Conservation (phyloP, 2,888 invertebrate species). For the Cylindroiulus punctatus region DNA sequence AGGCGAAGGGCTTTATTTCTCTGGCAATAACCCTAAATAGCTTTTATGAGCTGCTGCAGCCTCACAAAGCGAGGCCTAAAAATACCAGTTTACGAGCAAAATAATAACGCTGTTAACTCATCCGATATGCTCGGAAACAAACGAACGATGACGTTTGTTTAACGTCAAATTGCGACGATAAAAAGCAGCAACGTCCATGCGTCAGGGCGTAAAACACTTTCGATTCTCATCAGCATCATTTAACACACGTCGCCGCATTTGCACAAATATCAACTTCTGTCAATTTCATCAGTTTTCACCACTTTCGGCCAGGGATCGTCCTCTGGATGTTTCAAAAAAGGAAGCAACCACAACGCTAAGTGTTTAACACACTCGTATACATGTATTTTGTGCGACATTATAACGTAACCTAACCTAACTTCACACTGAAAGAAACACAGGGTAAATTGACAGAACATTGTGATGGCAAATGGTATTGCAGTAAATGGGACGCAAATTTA, state of each 20-base stretch:
- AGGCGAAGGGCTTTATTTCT: not conserved
- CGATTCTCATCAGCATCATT: slow-evolving; percentile 26
- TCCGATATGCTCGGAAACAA: slow-evolving; percentile 4
- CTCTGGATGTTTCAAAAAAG: too few relatives aligned
- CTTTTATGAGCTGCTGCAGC: not conserved
- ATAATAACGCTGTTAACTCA: slow-evolving; percentile 35
- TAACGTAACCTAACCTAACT: too few relatives aligned
- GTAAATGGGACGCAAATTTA: too few relatives aligned
- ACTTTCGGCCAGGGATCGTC: too few relatives aligned
- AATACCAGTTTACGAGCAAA: slow-evolving; percentile 15
- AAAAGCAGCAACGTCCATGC: slow-evolving; percentile 11
- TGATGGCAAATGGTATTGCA: too few relatives aligned
- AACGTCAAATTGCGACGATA: slow-evolving; percentile 3
- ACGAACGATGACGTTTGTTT: slow-evolving; percentile 8
- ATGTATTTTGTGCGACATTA: too few relatives aligned
- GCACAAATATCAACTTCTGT: not conserved
- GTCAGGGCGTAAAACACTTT: slow-evolving; percentile 2
- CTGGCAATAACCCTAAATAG: not conserved
- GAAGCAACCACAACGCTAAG: too few relatives aligned
- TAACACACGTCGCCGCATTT: not conserved
- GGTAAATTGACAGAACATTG: too few relatives aligned
- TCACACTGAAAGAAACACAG: too few relatives aligned
- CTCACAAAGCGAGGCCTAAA: not conserved
- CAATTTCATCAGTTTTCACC: too few relatives aligned
- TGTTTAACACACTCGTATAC: too few relatives aligned